Conservation (phyloP, 30 jellyfish, hydroid and myxozoan genomes). For the Pseudorhiza aurosa region DNA sequence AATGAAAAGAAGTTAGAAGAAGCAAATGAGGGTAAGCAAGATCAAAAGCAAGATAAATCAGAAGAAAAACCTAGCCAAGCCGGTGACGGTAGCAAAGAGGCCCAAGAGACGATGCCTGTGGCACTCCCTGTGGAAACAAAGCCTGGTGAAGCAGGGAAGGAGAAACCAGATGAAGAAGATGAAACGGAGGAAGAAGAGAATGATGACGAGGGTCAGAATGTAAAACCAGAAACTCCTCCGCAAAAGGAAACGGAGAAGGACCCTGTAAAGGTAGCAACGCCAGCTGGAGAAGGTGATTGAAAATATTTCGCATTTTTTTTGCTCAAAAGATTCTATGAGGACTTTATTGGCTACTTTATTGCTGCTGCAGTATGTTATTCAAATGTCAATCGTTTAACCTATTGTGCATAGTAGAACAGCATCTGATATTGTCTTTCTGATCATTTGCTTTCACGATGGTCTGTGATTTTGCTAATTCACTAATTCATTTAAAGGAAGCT, state of each 20-base stretch:
- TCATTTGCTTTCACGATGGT: background rate
- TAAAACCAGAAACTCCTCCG: background rate
- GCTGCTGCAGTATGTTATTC: too few species aligned
- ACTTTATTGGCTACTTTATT: too few species aligned
- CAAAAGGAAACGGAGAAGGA: background rate
- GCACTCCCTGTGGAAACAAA: background rate
- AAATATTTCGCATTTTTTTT: background rate
- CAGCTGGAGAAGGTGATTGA: constrained; percentile 14
- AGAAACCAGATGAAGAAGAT: constrained; percentile 16
- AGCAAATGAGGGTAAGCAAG: constrained; percentile 13
- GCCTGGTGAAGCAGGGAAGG: constrained; percentile 19
- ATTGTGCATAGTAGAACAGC: too few species aligned
- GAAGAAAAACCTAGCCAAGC: constrained; percentile 14
- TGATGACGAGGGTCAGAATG: constrained; percentile 9
- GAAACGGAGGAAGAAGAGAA: constrained; percentile 28
- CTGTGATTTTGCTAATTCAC: background rate
- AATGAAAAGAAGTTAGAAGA: constrained; percentile 22
- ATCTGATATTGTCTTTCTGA: too few species aligned
- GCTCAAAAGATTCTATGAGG: too few species aligned
- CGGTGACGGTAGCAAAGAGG: background rate
- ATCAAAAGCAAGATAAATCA: background rate
- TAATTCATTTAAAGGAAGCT: background rate
- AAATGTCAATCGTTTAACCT: too few species aligned
- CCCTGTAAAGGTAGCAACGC: constrained; percentile 5
- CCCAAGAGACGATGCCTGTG: background rate